Percentiles rank a stretch among this genome's conserved stretches.
Conservation (phyloP, 2,113 vertebrate genomes). For the Lycaon pictus region DNA sequence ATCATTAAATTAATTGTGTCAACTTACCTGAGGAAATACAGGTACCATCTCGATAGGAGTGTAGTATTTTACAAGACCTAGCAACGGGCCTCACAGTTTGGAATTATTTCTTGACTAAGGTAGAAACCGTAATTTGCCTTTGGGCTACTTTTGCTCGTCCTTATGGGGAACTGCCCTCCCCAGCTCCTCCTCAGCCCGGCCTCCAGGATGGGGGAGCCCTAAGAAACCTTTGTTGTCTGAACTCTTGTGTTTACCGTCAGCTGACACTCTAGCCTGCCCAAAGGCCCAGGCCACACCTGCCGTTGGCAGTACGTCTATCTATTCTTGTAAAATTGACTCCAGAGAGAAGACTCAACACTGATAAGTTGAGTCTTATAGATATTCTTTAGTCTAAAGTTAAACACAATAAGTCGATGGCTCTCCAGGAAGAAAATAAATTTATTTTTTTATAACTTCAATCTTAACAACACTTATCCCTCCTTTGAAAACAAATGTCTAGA, state of each 20-base stretch:
- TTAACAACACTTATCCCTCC: constrained; percentile 38
- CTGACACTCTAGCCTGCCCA: not conserved
- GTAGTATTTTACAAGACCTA: not conserved
- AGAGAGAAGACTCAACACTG: not conserved
- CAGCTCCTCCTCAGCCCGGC: not conserved
- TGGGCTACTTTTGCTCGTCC: not conserved
- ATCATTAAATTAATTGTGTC: constrained; percentile 42
- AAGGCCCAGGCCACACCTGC: not conserved
- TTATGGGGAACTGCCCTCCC: not conserved
- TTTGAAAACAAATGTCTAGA: constrained; percentile 65
- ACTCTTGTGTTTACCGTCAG: not conserved
- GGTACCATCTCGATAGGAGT: not conserved
- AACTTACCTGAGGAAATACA: constrained; percentile 40
- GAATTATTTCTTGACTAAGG: not conserved
- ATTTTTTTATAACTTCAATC: constrained; percentile 58
- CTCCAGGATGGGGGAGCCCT: not conserved
- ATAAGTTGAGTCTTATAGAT: constrained; percentile 43
- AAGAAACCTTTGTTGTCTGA: constrained; percentile 23
- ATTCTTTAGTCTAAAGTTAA: constrained; percentile 56
- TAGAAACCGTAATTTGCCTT: constrained; percentile 21
- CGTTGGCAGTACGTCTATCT: not conserved
- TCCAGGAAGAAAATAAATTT: constrained; percentile 60
- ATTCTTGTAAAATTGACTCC: not conserved
- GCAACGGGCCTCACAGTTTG: not conserved
- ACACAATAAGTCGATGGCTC: constrained; percentile 19